These are phyloP conservation scores for Pangasius larnaudii DNA, from an alignment of 2,797 vertebrate species.

Conservation along the genomic window DNA sequence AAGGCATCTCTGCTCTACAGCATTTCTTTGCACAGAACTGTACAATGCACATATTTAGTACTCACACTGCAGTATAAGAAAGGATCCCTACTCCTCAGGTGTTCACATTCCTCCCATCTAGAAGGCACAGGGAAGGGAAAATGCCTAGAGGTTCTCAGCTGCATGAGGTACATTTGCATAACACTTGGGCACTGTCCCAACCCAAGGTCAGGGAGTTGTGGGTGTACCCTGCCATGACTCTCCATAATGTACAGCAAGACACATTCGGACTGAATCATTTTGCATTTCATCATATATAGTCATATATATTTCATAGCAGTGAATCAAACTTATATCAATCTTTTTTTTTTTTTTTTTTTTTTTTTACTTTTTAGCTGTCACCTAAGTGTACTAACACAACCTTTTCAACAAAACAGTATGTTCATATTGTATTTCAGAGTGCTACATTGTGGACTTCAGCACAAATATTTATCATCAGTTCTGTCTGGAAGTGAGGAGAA, in stretches of 20 bases:
- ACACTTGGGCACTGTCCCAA: neutral
- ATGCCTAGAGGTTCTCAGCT: neutral
- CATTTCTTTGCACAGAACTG: too few species aligned
- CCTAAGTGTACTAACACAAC: neutral
- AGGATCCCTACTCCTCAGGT: neutral
- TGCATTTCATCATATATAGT: neutral
- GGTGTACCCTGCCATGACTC: neutral
- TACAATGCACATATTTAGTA: neutral
- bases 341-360: too few species aligned
- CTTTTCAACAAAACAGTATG: neutral
- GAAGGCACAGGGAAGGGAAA: neutral
- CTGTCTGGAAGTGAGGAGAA: neutral
- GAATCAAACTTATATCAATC: neutral
- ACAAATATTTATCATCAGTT: neutral
- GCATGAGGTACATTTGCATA: conserved; percentile 2
- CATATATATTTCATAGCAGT: neutral
- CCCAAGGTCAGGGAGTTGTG: neutral
- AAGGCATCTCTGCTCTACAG: too few species aligned
- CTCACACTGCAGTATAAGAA: neutral
- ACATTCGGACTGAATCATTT: neutral
- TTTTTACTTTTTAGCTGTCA: neutral
- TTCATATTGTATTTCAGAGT: neutral
- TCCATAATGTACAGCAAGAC: neutral
- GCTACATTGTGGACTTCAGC: neutral
- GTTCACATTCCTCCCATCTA: neutral